Evolutionary conservation across 2,113 vertebrate genomes (phyloP).

Genomic region (Tympanuchus pallidicinctus): DNA sequence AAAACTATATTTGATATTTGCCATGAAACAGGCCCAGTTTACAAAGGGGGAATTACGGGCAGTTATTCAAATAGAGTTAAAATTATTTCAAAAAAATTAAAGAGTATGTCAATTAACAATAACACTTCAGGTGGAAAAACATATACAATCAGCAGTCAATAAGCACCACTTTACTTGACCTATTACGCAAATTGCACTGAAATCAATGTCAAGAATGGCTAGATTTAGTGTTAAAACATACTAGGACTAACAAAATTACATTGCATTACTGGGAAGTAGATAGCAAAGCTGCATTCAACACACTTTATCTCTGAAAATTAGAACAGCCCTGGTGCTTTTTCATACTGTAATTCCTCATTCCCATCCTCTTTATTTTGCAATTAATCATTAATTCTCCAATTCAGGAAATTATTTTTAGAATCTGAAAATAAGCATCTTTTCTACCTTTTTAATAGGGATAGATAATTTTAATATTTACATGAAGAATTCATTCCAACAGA

Average conservation of each 20-base stretch:
- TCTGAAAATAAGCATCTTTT: background rate
- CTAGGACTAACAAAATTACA: slow-evolving; percentile 15
- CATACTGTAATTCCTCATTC: background rate
- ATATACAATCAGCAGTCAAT: slow-evolving; percentile 64
- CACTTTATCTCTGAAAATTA: slow-evolving; percentile 27
- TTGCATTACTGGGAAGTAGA: background rate
- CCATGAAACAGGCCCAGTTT: background rate
- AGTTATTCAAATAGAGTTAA: slow-evolving; percentile 27
- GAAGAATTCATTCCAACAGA: background rate
- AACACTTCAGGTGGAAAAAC: slow-evolving; percentile 62
- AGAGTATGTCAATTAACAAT: slow-evolving; percentile 56
- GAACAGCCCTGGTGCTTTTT: background rate
- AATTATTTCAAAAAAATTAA: slow-evolving; percentile 62
- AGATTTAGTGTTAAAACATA: slow-evolving; percentile 49
- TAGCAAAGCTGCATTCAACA: background rate
- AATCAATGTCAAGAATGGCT: slow-evolving; percentile 60
- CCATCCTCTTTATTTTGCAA: background rate
- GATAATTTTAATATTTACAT: background rate
- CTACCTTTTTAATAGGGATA: background rate
- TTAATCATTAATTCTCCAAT: background rate
- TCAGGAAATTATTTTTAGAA: background rate
- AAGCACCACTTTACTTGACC: slow-evolving; percentile 59
- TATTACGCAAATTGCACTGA: slow-evolving; percentile 53
- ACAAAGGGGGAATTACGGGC: background rate
- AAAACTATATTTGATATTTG: slow-evolving; percentile 41